Evolutionary conservation across 2,888 invertebrate genomes (phyloP), one percentile per base, ranked within the genome.

Genomic region (Sepiola atlantica): DNA sequence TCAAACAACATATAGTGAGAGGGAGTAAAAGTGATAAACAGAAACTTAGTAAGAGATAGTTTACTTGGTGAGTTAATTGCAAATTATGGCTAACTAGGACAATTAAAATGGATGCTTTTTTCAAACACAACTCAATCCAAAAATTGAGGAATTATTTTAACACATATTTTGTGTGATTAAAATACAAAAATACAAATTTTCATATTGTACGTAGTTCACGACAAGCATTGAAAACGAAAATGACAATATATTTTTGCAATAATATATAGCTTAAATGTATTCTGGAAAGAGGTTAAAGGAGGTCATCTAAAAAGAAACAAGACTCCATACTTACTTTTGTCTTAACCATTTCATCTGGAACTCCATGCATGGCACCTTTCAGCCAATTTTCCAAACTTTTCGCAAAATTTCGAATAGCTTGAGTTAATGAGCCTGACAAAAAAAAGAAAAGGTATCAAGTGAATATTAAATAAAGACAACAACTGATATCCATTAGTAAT

Each of bases 321-420:
- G 32, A n/a, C 14, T 77, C n/a, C 16, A 35, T 57, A 90, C 91
- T 90, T 96, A 98, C 98, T 98, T 99, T 99, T 94, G 98, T 98
- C 95, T 98, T 98, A 95, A 98, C 98, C 97, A 99, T 98, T 95
- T 98, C 98, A 94, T 98, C 98, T 55, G 99, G 99, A 95, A 98
- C 99, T 57, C 98, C 99, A 95, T 98, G 98, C 98, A 98, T 98
- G 96, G 99, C 98, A 95, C 98, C 98, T 94, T 98, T 98, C 96
- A 99, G 98, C 98, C 99, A 99, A 94, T 98, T 98, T 97, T 97
- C 99, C 95, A 99, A 98, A 97, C 98, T 98, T 98, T 99, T 99
- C 55, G 99, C 98, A 98, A 99, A 99, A 97, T 98, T 99, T 96
- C 99, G 98, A 96, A 99, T 99, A 90, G 98, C 98, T 97, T 99